Evolutionary conservation across 2,888 invertebrate species (phyloP).

Genomic region (Andrena dorsata): DNA sequence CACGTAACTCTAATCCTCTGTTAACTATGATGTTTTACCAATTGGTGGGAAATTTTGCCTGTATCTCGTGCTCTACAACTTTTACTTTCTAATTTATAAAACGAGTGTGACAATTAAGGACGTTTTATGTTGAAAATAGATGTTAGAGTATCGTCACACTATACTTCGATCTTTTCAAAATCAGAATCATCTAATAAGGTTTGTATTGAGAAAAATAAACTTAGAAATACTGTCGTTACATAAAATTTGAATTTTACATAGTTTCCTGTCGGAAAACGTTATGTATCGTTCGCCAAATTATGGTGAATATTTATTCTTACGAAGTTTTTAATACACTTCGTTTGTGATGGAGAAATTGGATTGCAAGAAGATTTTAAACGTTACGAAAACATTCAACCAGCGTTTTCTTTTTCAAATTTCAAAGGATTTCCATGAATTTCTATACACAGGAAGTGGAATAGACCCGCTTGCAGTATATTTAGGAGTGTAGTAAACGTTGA

Average conservation of each 20-base stretch:
- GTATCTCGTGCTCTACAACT: not conserved
- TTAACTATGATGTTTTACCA: slow-evolving; percentile 6
- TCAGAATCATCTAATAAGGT: not conserved
- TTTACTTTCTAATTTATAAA: not conserved
- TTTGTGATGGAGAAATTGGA: not conserved
- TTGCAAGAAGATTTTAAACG: not conserved
- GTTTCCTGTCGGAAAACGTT: too few species aligned
- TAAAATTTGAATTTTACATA: not conserved
- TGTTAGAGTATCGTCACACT: not conserved
- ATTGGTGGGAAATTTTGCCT: slow-evolving; percentile 1
- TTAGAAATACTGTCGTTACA: not conserved
- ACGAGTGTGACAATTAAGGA: not conserved
- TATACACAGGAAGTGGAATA: slow-evolving; percentile 27
- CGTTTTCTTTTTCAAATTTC: not conserved
- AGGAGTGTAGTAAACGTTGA: slow-evolving; percentile 57
- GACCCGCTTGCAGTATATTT: slow-evolving; percentile 53
- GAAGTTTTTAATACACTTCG: not conserved
- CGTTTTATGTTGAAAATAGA: not conserved
- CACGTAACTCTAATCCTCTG: not conserved
- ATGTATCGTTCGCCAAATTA: too few species aligned
- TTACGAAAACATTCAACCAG: slow-evolving; percentile 1
- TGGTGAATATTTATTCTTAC: not conserved
- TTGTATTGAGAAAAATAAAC: not conserved
- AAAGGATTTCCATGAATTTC: slow-evolving; percentile 9
- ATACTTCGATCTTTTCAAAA: not conserved